Conservation (phyloP, 2,797 vertebrate species). For the Cuniculus paca region DNA sequence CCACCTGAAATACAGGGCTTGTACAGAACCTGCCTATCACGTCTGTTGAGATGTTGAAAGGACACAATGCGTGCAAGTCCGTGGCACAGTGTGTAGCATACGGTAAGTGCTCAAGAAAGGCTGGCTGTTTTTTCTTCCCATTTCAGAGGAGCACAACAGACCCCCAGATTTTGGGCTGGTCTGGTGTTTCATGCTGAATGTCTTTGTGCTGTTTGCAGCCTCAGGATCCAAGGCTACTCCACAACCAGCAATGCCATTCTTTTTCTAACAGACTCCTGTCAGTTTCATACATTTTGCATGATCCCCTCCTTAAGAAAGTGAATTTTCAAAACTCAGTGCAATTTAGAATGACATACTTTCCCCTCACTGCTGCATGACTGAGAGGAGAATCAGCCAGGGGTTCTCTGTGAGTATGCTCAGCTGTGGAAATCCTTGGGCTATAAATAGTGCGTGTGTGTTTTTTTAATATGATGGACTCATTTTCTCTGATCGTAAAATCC, state of each 20-base stretch:
- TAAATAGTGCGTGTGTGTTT: constrained; percentile 70
- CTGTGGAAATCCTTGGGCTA: constrained; percentile 77
- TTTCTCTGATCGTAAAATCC: constrained; percentile 78
- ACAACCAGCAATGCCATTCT: neutral
- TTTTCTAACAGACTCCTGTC: constrained; percentile 11
- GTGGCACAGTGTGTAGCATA: fast-evolving
- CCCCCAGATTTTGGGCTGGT: neutral
- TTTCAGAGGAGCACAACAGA: fast-evolving
- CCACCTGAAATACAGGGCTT: neutral
- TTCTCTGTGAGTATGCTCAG: constrained; percentile 23
- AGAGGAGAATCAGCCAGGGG: neutral
- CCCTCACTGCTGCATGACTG: neutral
- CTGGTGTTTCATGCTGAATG: neutral
- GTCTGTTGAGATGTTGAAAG: neutral
- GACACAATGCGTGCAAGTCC: fast-evolving
- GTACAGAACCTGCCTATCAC: fast-evolving
- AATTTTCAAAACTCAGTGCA: neutral
- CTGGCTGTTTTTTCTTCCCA: fast-evolving
- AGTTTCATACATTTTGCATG: constrained; percentile 50
- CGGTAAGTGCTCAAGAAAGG: neutral
- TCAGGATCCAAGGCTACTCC: neutral
- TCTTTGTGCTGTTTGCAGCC: fast-evolving
- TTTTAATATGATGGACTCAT: constrained; percentile 77
- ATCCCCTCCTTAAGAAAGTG: neutral
- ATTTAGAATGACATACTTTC: constrained; percentile 51